A percentile compares a stretch with the other conserved stretches of the same genome.
Conservation (phyloP, 2,888 invertebrate species). For the Notodonta ziczac region DNA sequence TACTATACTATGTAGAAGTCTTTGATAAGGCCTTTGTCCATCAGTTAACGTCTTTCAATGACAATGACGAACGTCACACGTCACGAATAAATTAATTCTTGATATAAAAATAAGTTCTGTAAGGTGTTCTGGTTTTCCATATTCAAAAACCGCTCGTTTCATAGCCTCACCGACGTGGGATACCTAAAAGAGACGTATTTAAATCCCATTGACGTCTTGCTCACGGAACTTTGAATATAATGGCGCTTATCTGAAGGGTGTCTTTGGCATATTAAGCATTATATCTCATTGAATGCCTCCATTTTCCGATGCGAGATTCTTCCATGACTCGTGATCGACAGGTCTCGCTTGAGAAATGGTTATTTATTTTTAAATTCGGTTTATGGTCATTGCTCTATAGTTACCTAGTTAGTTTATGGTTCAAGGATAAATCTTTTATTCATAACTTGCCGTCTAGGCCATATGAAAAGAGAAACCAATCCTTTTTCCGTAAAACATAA, state of each 20-base stretch:
- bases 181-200: conserved; percentile 69
- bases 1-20: no score
- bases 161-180: conserved; percentile 46
- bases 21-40: no score
- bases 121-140: neutral
- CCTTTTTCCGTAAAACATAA: no score
- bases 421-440: neutral
- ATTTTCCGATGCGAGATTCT: conserved; percentile 29
- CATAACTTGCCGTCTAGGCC: no score
- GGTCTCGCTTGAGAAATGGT: conserved; percentile 28
- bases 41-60: no score
- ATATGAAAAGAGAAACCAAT: no score
- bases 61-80: no score
- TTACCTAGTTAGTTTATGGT: conserved; percentile 1
- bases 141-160: conserved; percentile 33
- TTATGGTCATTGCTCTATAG: conserved; percentile 13
- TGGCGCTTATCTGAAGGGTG: conserved; percentile 55
- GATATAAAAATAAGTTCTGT: no score
- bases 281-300: conserved; percentile 32
- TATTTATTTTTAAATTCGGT: conserved; percentile 32
- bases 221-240: conserved; percentile 68
- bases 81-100: no score
- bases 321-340: conserved; percentile 34
- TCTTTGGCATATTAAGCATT: conserved; percentile 47
- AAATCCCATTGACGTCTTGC: conserved; percentile 74